Base-by-base conservation (phyloP, 2,113 vertebrate genomes). In the Scortum barcoo region DNA sequence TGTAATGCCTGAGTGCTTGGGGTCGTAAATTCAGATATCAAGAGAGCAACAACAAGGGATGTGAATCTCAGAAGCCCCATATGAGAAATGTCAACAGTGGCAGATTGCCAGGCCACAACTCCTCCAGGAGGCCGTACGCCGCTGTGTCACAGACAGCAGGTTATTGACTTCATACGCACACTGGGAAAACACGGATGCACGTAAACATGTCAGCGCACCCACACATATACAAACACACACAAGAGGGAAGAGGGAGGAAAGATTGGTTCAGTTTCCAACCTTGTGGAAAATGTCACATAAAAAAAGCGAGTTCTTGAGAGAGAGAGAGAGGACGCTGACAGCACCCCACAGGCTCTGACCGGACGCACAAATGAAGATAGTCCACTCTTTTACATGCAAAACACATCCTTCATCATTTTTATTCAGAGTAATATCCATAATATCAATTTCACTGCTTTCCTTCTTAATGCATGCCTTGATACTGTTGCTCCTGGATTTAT, bases 201-300 rank as follows among this genome's bases (percentile, higher is more conserved):
- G 51, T 24, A 73, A 85, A 70, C 26, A 81, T 50, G 38, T 53
- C 38, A 51, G 68, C 58, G 30, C 60, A 57, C 42, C 28, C 24
- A 63, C 72, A 68, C 11, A 10, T 17, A 67, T 19, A 48, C 71
- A 76, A 51, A 76, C 36, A 74, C 1, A 40, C 44, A 46, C 16
- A 58, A 19, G 24, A 40, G 14, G 20, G 13, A 60, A 60, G 42
- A 68, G 22, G 30, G 38, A 62, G 22, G 28, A n/a, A 28, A 54
- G 2, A 81, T 12, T 22, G 66, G 51, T 76, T 87, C 78, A 70
- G 24, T 75, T 83, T 57, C 1, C 76, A 81, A 91, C 86, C 91
- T 91, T 91, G 83, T 8, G 38, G 44, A 69, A 88, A 91, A 86
- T 88, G 86, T 87, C 85, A 92, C 24, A n/a, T 14, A 33, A 56